phyloP scores from a whole-genome alignment of 2,888 invertebrate genomes.

The Stenchaetothrips biformis region DNA sequence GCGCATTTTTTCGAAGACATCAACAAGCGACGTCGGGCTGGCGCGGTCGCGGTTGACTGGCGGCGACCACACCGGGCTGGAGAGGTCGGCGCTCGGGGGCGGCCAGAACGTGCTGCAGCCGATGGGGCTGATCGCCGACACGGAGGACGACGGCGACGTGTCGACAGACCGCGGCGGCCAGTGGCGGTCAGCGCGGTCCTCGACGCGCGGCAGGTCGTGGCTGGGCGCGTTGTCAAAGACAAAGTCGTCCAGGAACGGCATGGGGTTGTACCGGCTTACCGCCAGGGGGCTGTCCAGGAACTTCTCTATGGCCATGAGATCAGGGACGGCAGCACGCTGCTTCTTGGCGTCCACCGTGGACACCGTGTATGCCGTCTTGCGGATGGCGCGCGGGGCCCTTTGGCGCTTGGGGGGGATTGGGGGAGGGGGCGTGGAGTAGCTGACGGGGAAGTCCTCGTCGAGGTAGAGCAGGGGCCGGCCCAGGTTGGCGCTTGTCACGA shows the following conservation, averaged over 20 bases:
- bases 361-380: not conserved
- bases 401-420: not conserved
- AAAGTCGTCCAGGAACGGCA: not conserved
- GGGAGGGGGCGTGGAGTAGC: not conserved
- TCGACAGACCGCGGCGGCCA: not conserved
- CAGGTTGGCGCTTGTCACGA: not conserved
- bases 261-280: not conserved
- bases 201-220: too few species aligned
- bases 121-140: not conserved
- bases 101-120: not conserved
- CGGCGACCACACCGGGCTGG: not conserved
- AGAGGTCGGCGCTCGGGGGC: not conserved
- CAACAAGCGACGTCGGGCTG: not conserved
- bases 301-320: conserved; percentile 8
- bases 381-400: not conserved
- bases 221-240: not conserved
- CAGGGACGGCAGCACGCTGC: not conserved
- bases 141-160: not conserved
- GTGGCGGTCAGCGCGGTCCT: not conserved
- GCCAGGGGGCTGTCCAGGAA: not conserved
- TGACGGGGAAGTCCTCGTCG: not conserved
- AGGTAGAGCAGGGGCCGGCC: not conserved
- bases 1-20: not conserved
- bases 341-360: not conserved
- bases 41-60: not conserved